Base-by-base conservation (phyloP, 2,888 invertebrate species). In the Epinotia brunnichana region DNA sequence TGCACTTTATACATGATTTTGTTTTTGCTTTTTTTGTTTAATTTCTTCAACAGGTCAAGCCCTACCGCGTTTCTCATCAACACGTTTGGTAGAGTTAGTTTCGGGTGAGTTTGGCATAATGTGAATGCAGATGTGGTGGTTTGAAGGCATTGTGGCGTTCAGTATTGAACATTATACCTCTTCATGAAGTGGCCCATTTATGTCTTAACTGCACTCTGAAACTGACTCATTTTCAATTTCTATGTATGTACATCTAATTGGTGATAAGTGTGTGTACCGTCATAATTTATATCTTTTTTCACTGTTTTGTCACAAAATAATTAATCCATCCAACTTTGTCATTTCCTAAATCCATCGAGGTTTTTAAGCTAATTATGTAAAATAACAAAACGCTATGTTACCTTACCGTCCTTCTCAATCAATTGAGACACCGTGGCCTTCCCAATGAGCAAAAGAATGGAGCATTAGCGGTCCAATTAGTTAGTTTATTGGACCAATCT, bases 11-110 rank as follows among this genome's bases (percentile, higher is more conserved):
- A 82, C 80, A 86, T 83, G 82, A 87, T 86, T 83, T 86, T 87
- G 85, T 86, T 85, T 89, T 89, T 90, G 89, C 88, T 89, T 87
- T 90, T 92, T 91, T 90, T 90, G 90, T 90, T 91, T 91, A 90
- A 94, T 95, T 95, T 95, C 93, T 95, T 94, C 95, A 95, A 95
- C 94, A 95, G 95, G 94, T 94, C 95, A 94, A 94, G 94, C 92
- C 94, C 95, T 90, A 94, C 95, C 90, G 94, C 95, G 94, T 95
- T 95, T 95, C 94, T 95, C 94, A 94, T 95, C 94, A 95, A 95
- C 94, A 95, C 95, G 90, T 94, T 95, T 91, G 94, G 94, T 94
- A 94, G 94, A 93, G 94, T 94, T 92, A 94, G 94, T 91, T 95
- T 95, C 91, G 95, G 96, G 96, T 96, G 95, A 95, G 95, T 95